Base-by-base conservation (phyloP, 2,113 vertebrate genomes). In the Desmodus rotundus region DNA sequence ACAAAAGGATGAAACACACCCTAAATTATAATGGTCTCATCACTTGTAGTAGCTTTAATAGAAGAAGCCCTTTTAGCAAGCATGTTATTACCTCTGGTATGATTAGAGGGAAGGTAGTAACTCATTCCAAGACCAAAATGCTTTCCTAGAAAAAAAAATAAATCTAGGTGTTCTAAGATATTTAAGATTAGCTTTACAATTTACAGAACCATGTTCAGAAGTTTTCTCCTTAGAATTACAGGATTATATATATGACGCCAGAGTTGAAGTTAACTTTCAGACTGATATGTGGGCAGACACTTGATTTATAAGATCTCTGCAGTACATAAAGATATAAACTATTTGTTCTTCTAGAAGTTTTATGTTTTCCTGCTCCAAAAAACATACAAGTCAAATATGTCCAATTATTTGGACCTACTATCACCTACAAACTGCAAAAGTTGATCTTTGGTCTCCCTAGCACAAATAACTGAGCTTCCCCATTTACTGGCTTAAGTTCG, bases 1-100 rank as follows among this genome's bases (percentile, higher is more conserved):
- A 96, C 91, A 96, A 95, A 97, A 90, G 97, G 97, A 97, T 91
- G 94, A 63, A 97, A 96, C 96, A 98, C 87, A 97, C 96, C 96
- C 95, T 97, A 97, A 98, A 96, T 97, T 97, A 98, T 96, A 97
- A 97, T 96, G 91, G 95, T 87, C 93, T 95, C 93, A 97, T 97
- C 95, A 91, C 95, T 96, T 97, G 94, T 45, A 74, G 86, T 82
- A 87, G 97, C 89, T 97, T 97, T 91, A 98, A 95, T 26, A 94
- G 93, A 96, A 96, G 95, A 89, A 95, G 80, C 80, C 80, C 80
- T 97, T 97, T 97, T 93, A 97, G 95, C 94, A 96, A 94, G 89
- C 58, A 45, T 93, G 96, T 93, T 97, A 97, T 97, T 97, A 96
- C 87, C 83, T 67, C 52, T 87, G 91, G 74, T 91, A 54, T 92